phyloP scores from a whole-genome alignment of 2,797 vertebrate genomes.

The Trichosurus vulpecula region DNA sequence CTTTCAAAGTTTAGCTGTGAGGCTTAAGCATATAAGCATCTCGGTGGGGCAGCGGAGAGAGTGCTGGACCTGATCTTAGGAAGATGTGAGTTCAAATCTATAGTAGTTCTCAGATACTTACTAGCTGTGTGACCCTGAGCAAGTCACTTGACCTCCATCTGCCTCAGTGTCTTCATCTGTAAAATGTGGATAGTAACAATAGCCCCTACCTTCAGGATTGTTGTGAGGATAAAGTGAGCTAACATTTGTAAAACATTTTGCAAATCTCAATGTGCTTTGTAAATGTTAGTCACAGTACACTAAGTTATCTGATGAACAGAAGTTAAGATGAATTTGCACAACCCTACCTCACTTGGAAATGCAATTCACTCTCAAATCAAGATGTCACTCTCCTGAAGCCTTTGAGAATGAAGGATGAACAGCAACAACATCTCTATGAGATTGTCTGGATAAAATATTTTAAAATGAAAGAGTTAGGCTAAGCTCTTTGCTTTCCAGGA shows the following conservation, averaged over 20 bases:
- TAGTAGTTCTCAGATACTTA: not conserved
- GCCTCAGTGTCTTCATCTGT: not conserved
- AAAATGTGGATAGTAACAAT: not conserved
- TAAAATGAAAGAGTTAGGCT: not conserved
- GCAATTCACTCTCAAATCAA: too few species aligned
- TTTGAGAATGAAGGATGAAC: too few species aligned
- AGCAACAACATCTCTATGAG: too few species aligned
- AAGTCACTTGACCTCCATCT: not conserved
- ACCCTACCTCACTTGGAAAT: too few species aligned
- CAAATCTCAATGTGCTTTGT: not conserved
- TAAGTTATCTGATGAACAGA: not conserved
- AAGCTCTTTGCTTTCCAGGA: not conserved
- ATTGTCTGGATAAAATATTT: not conserved
- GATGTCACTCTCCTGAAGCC: too few species aligned
- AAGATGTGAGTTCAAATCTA: not conserved
- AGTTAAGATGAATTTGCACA: too few species aligned
- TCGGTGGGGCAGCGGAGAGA: not conserved
- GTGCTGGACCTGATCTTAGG: not conserved
- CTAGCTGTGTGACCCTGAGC: not conserved
- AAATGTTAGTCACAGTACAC: not conserved
- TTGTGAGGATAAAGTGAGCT: not conserved
- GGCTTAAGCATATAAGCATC: not conserved
- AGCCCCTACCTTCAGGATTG: not conserved
- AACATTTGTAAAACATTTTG: not conserved
- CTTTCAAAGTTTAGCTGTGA: slow-evolving; percentile 5